Conservation (phyloP, 2,113 vertebrate species). For the Macquaria ambigua region DNA sequence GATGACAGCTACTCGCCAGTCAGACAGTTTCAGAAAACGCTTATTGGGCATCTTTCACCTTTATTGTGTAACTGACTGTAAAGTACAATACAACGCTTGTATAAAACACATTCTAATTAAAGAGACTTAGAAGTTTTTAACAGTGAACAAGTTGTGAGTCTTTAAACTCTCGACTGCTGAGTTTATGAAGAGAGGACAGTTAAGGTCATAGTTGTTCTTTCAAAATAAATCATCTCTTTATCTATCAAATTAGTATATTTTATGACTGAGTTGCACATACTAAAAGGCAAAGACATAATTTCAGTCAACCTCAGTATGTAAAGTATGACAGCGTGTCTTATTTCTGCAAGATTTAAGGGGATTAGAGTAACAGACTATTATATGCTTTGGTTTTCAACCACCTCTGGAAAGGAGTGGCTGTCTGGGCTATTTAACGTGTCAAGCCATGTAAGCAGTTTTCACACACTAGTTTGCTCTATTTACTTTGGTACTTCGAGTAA, state of each 20-base stretch:
- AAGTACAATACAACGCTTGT: conserved; percentile 15
- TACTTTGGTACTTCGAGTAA: conserved; percentile 28
- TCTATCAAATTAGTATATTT: conserved; percentile 12
- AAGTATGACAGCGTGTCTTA: conserved; percentile 29
- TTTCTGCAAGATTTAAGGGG: conserved; percentile 39
- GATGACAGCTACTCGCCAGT: background rate
- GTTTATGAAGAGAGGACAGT: conserved; percentile 1
- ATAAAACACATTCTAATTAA: conserved; percentile 46
- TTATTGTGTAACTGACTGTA: conserved; percentile 15
- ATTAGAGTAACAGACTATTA: conserved; percentile 65
- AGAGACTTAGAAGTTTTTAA: background rate
- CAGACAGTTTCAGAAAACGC: conserved; percentile 29
- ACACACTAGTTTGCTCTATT: conserved; percentile 34
- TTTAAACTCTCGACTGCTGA: background rate
- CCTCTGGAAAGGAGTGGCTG: conserved; percentile 51
- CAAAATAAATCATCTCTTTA: conserved; percentile 2
- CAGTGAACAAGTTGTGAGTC: conserved; percentile 11
- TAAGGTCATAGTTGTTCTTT: background rate
- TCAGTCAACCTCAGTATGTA: conserved; percentile 27
- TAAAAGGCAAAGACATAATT: conserved; percentile 42
- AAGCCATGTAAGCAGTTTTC: conserved; percentile 54
- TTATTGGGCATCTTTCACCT: conserved; percentile 37
- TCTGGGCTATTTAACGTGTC: conserved; percentile 52
- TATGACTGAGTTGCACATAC: conserved; percentile 8
- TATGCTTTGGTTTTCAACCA: conserved; percentile 59